Percentiles rank a stretch among this genome's conserved stretches.
These are phyloP conservation scores for Sicus ferrugineus DNA, from an alignment of 2,888 invertebrate genomes.

Conservation along the genomic window DNA sequence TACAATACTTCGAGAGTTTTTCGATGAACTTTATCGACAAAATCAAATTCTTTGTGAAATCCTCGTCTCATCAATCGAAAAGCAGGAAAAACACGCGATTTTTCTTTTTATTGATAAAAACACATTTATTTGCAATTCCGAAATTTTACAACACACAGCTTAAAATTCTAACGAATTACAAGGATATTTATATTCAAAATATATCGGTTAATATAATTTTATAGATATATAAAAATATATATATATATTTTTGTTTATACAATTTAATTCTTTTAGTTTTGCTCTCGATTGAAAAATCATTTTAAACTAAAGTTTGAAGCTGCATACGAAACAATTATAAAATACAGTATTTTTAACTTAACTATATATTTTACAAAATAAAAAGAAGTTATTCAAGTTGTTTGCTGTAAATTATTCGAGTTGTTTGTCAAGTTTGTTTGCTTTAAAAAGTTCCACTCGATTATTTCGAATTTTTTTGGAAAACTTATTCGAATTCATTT, in stretches of 20 bases:
- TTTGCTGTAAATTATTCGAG: no score
- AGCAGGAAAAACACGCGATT: neutral
- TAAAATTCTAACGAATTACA: slow-evolving; percentile 17
- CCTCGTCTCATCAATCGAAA: neutral
- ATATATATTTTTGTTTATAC: neutral
- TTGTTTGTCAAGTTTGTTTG: no score
- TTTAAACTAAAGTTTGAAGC: no score
- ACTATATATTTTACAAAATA: no score
- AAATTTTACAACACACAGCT: slow-evolving; percentile 21
- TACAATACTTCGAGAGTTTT: no score
- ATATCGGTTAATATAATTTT: slow-evolving; percentile 8
- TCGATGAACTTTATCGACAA: no score
- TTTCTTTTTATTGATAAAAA: slow-evolving; percentile 13
- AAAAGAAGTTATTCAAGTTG: no score
- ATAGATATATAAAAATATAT: slow-evolving; percentile 27
- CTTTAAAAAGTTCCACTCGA: no score
- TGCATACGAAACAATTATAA: no score
- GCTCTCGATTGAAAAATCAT: neutral
- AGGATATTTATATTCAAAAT: slow-evolving; percentile 19
- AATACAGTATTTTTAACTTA: no score
- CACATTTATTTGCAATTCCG: slow-evolving; percentile 27
- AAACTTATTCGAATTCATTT: no score
- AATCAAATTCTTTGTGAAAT: neutral
- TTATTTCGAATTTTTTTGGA: no score
- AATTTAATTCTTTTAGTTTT: neutral